Evolutionary conservation across 2,797 vertebrate genomes (phyloP), one percentile per base, ranked within the genome.

Genomic region (Phataginus tricuspis): DNA sequence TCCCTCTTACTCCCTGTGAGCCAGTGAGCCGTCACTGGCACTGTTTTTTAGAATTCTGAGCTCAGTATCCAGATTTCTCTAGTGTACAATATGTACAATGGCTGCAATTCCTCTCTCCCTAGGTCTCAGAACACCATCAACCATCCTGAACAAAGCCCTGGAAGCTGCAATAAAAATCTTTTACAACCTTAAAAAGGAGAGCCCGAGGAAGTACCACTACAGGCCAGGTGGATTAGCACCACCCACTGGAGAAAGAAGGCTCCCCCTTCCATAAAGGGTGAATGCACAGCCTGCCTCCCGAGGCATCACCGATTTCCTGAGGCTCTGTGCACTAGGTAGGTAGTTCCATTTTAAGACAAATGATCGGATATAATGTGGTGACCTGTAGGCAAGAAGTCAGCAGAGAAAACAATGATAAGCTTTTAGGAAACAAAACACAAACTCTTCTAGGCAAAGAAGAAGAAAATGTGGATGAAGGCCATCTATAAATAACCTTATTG

Each of bases 281-380:
- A 23, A 25, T 12, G 51, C 72, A n/a, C 15, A 31, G 78, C 21
- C 5, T 3, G 19, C 27, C 69, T 90, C n/a, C 42, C 2, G 59
- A 92, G 66, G 31, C 63, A 10, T 49, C 27, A 15, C 15, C 13
- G 15, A 69, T 79, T 94, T 94, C 95, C 80, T 0, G 14, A 92
- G 90, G 90, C 82, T 29, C 34, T 19, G 1, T 78, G 82, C 34
- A 66, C 83, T 53, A 61, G 45, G 0, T 11, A 85, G 68, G 64
- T 77, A 94, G 49, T 18, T 55, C 8, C 72, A 77, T 72, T 88
- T 80, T 90, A 95, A 95, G 96, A 95, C 53, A 95, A 90, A 96
- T 77, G 77, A 90, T 88, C 27, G 83, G 92, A 42, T 86, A 75
- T 19, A 51, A 42, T 88, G 16, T 74, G 84, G 80, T 79, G 59